Evolutionary conservation across 2,888 invertebrate genomes (phyloP), one percentile per base, ranked within the genome.

Genomic region (Caenorhabditis sp.): DNA sequence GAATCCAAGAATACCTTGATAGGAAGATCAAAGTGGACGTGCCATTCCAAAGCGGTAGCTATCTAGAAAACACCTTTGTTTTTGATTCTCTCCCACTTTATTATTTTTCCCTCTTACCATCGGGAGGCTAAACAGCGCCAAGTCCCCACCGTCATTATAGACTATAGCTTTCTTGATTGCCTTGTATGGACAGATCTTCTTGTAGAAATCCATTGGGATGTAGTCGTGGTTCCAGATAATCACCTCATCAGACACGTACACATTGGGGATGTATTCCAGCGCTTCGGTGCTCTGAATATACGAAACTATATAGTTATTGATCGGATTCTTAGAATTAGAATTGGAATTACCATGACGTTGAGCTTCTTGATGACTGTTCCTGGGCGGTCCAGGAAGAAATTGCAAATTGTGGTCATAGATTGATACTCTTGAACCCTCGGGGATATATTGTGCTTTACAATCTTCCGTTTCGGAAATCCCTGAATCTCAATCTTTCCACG

Each of bases 281-380:
- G 72, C 28, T 24, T 32, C 24, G 47, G 56, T 62, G 64, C 74
- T 58, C 74, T 74, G 72, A 6, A 80, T n/a, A n/a, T n/a, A n/a
- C n/a, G n/a, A n/a, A n/a, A n/a, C n/a, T n/a, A n/a, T n/a, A n/a
- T n/a, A n/a, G n/a, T n/a, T n/a, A n/a, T n/a, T n/a, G n/a, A n/a
- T n/a, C n/a, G n/a, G 64, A 68, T 40, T 40, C n/a, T n/a, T 9
- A 32, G 8, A 8, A 9, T 32, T n/a, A 26, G 18, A 24, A 44
- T 3, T 40, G 11, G 13, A 40, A 3, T n/a, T 24, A 55, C n/a
- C 28, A 26, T 26, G 9, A 51, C 40, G 15, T 40, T 40, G 40
- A 40, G 13, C 40, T 40, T 40, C 15, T 13, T 40, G 40, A 40
- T 15, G 40, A 40, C 15, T 3, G 40, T 40, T 15, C 40, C 40